phyloP scores from a whole-genome alignment of 2,113 vertebrate genomes.

The Myotis yumanensis region DNA sequence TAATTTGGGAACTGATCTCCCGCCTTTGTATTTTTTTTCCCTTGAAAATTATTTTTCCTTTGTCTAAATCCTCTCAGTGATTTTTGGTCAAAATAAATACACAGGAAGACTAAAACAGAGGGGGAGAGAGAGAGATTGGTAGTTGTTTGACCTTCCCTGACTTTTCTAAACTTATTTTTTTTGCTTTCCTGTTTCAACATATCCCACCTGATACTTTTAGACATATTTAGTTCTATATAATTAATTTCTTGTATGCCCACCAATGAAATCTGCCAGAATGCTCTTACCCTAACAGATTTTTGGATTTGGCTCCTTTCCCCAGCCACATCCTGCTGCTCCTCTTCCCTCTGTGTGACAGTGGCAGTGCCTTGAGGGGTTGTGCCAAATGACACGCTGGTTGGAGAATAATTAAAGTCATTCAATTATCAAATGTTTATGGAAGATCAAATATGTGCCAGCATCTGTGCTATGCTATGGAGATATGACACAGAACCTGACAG shows the following conservation, averaged over 20 bases:
- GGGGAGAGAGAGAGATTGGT: background rate
- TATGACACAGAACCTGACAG: background rate
- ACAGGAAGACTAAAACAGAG: background rate
- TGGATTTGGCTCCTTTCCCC: background rate
- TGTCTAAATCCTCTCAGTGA: background rate
- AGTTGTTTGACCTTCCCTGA: background rate
- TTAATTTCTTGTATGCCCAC: constrained; percentile 29
- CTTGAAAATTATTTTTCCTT: background rate
- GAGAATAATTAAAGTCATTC: constrained; percentile 24
- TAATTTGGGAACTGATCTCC: background rate
- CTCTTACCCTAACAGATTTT: constrained; percentile 6
- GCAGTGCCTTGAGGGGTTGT: background rate
- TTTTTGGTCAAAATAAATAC: background rate
- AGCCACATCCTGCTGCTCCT: background rate
- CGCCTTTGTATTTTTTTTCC: background rate
- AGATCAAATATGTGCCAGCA: background rate
- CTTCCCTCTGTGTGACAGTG: background rate
- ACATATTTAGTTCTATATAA: constrained; percentile 41
- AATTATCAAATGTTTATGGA: constrained; percentile 35
- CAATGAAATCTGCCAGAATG: background rate
- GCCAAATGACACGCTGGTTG: background rate
- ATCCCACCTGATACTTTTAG: constrained; percentile 8
- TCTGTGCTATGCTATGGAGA: background rate
- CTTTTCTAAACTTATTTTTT: background rate
- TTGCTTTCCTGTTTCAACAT: background rate